Percentiles rank a stretch among this genome's conserved stretches.
Evolutionary conservation across 2,113 vertebrate species (phyloP).

Genomic region (Sinocyclocheilus maitianheensis): DNA sequence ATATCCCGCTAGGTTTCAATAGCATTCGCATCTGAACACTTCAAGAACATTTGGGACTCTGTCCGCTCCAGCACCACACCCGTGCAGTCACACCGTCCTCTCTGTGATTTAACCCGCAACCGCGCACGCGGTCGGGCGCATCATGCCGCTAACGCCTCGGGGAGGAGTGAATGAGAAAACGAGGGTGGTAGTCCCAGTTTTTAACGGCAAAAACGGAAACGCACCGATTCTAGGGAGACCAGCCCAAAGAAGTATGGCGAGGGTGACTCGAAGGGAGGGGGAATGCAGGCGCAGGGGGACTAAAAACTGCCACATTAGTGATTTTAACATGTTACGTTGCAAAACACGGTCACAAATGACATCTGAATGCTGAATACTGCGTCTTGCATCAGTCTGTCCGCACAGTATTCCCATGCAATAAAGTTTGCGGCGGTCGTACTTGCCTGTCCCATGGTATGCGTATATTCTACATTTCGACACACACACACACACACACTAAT

Average conservation of each 20-base stretch:
- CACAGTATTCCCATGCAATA: conserved; percentile 49
- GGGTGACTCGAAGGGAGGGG: conserved; percentile 48
- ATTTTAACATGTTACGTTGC: conserved; percentile 58
- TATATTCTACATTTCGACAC: conserved; percentile 67
- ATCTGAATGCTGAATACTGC: neutral
- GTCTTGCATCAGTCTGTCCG: neutral
- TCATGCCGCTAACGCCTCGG: neutral
- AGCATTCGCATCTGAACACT: neutral
- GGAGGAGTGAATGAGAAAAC: conserved; percentile 38
- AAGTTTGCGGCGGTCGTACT: conserved; percentile 72
- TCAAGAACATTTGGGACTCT: conserved; percentile 21
- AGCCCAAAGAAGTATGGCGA: conserved; percentile 60
- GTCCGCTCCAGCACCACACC: conserved; percentile 52
- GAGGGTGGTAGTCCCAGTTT: conserved; percentile 38
- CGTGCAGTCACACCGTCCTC: conserved; percentile 7
- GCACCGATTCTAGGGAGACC: conserved; percentile 69
- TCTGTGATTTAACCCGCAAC: conserved; percentile 22
- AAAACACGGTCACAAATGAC: conserved; percentile 31
- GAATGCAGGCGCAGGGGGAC: conserved; percentile 47
- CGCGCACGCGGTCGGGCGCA: conserved; percentile 5
- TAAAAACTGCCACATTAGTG: conserved; percentile 56
- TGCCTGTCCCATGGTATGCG: conserved; percentile 65
- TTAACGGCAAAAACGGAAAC: conserved; percentile 66
- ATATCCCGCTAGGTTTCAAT: neutral
- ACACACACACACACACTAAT: conserved; percentile 61